These are phyloP conservation scores for Eptatretus burgeri DNA, from an alignment of 2,113 vertebrate genomes.

Conservation along the genomic window DNA sequence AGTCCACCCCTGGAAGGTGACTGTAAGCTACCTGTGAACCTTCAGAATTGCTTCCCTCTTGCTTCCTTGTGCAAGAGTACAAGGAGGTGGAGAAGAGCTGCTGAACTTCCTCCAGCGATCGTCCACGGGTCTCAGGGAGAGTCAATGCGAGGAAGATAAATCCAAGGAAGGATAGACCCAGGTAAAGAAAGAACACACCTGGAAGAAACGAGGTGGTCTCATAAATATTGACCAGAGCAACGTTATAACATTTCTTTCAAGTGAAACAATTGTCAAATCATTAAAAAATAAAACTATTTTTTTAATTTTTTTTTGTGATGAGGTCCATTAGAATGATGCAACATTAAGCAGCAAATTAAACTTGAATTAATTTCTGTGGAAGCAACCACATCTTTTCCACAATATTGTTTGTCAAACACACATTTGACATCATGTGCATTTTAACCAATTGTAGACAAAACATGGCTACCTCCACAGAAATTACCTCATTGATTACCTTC, in stretches of 20 bases:
- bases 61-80: too few species aligned
- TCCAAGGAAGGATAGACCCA: slow-evolving; percentile 43
- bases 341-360: not conserved
- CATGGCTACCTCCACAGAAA: too few species aligned
- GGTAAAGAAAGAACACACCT: slow-evolving; percentile 90
- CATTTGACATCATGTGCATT: too few species aligned
- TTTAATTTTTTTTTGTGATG: not conserved
- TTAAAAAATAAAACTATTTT: not conserved
- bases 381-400: too few species aligned
- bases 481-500: too few species aligned
- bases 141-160: slow-evolving; percentile 63
- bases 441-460: too few species aligned
- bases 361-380: not conserved
- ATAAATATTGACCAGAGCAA: slow-evolving; percentile 10
- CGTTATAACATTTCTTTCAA: not conserved
- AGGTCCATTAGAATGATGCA: not conserved
- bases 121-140: slow-evolving; percentile 79
- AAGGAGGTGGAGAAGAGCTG: slow-evolving; percentile 33
- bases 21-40: too few species aligned
- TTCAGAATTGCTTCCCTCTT: too few species aligned
- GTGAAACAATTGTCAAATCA: not conserved
- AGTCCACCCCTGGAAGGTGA: too few species aligned
- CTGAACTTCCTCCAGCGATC: slow-evolving; percentile 79
- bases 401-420: too few species aligned
- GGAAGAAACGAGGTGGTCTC: slow-evolving; percentile 9